phyloP scores from a whole-genome alignment of 2,797 vertebrate genomes.

The Acropternis orthonyx region DNA sequence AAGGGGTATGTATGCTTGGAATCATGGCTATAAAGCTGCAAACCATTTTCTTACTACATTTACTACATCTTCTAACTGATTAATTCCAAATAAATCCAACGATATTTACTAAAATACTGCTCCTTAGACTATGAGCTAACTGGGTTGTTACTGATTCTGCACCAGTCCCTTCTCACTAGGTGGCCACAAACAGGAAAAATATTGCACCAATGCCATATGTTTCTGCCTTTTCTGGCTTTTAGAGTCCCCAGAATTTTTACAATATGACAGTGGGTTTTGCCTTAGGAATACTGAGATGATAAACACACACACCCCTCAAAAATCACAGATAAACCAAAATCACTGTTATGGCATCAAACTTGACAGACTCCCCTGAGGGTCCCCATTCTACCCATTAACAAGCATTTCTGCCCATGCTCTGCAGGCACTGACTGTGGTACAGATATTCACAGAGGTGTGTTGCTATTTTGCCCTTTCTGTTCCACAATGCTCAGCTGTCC shows the following conservation, averaged over 20 bases:
- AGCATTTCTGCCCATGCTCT: background rate
- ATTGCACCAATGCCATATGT: background rate
- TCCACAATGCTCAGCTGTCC: background rate
- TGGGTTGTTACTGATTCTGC: background rate
- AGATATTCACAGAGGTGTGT: background rate
- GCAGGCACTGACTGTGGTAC: too few species aligned
- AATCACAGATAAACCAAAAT: background rate
- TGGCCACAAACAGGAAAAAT: background rate
- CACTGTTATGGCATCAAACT: background rate
- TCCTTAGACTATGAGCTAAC: background rate
- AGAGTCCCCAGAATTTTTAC: background rate
- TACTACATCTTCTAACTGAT: background rate
- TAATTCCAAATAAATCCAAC: background rate
- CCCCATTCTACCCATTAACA: background rate
- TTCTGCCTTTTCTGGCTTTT: background rate
- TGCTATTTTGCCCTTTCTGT: background rate
- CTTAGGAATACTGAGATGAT: background rate
- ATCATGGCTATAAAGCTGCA: background rate
- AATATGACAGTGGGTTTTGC: background rate
- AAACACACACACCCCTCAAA: background rate
- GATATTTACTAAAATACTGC: background rate
- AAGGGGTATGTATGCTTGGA: background rate
- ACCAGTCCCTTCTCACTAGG: background rate
- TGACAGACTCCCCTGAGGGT: background rate
- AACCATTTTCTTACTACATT: background rate